Evolutionary conservation across 2,888 invertebrate species (phyloP).

Genomic region (Elgonia sp.): DNA sequence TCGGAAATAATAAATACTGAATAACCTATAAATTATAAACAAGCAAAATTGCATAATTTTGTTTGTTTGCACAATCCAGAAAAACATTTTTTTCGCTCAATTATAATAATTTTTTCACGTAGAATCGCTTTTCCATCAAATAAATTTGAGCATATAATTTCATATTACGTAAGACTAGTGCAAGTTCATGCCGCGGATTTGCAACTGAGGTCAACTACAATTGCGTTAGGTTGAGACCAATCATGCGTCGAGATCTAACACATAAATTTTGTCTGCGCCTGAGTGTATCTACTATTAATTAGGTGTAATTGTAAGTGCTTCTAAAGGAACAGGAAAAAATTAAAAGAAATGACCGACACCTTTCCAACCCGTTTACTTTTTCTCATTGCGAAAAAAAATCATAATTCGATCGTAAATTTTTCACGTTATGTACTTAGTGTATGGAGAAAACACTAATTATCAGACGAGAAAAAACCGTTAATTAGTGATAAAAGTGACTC

Average conservation of each 20-base stretch:
- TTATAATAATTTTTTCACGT: neutral
- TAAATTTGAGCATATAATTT: constrained; percentile 47
- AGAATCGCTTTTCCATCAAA: neutral
- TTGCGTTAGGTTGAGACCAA: constrained; percentile 51
- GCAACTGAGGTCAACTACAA: constrained; percentile 61
- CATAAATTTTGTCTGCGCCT: constrained; percentile 47
- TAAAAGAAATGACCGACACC: constrained; percentile 19
- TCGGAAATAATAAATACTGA: too few relatives aligned
- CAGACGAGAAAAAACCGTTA: constrained; percentile 14
- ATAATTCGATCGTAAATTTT: constrained; percentile 48
- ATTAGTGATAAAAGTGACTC: constrained; percentile 40
- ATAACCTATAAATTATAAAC: neutral
- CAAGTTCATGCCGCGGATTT: constrained; percentile 52
- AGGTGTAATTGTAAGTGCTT: constrained; percentile 40
- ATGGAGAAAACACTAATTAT: constrained; percentile 23
- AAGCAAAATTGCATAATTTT: neutral
- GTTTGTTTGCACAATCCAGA: too few relatives aligned
- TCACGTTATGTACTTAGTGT: neutral
- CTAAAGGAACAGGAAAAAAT: neutral
- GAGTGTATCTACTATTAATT: constrained; percentile 59
- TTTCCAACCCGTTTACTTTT: constrained; percentile 55
- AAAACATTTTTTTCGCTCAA: neutral
- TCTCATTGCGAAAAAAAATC: constrained; percentile 8
- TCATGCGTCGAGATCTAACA: constrained; percentile 50
- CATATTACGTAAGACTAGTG: constrained; percentile 40